Percentiles rank a stretch among this genome's conserved stretches.
These are phyloP conservation scores for Phainopepla nitens DNA, from an alignment of 2,113 vertebrate genomes.

Conservation along the genomic window DNA sequence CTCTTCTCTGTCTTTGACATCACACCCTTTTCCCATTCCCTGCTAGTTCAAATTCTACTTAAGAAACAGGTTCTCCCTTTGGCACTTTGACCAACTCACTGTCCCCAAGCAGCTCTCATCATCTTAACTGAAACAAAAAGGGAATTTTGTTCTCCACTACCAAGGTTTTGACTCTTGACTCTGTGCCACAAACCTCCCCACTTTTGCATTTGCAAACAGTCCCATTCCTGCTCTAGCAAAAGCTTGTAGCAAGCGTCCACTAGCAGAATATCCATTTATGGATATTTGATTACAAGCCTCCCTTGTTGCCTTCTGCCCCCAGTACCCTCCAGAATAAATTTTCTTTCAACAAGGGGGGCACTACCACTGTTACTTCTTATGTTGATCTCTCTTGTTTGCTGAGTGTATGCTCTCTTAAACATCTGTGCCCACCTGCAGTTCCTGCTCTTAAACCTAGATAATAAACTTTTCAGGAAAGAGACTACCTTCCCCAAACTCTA, in stretches of 20 bases:
- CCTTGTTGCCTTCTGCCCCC: neutral
- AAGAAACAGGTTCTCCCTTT: neutral
- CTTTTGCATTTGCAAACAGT: neutral
- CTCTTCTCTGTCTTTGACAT: neutral
- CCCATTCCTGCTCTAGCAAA: neutral
- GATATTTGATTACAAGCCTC: neutral
- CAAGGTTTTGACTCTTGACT: neutral
- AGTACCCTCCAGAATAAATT: neutral
- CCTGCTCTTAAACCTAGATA: neutral
- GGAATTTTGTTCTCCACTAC: neutral
- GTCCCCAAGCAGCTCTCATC: fast-evolving
- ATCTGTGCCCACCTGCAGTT: neutral
- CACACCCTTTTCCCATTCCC: neutral
- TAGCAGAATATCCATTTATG: neutral
- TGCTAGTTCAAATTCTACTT: neutral
- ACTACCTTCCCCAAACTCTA: neutral
- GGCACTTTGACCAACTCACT: neutral
- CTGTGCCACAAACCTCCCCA: neutral
- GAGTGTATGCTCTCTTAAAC: neutral
- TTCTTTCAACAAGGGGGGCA: neutral
- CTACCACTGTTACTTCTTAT: neutral
- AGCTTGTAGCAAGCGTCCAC: neutral
- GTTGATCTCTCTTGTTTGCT: neutral
- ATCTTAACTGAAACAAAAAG: neutral
- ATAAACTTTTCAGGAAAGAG: neutral